A percentile compares a stretch with the other conserved stretches of the same genome.
These are phyloP conservation scores for Coptodon bakossiorum DNA, from an alignment of 2,113 vertebrate species.

Conservation along the genomic window DNA sequence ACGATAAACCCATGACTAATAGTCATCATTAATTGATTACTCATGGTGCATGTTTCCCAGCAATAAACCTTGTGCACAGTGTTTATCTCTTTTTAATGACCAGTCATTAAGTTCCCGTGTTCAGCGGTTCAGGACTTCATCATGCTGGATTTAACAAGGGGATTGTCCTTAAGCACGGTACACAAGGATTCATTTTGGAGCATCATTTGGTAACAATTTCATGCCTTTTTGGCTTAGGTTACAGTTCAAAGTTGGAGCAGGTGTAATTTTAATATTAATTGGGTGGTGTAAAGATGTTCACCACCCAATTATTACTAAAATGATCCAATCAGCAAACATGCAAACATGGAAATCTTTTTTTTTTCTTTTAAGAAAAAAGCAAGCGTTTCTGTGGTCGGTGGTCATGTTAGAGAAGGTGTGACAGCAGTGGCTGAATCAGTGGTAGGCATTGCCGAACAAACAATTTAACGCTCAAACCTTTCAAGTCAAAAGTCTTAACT, in stretches of 20 bases:
- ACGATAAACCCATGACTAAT: conserved; percentile 28
- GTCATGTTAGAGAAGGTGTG: background rate
- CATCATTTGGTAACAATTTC: background rate
- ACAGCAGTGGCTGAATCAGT: background rate
- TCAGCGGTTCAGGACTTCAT: background rate
- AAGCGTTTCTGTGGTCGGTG: background rate
- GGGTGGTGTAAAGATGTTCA: background rate
- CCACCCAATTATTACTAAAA: background rate
- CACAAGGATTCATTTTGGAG: background rate
- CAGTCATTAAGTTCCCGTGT: background rate
- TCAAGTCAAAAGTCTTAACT: background rate
- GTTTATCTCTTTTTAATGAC: conserved; percentile 33
- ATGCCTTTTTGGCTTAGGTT: background rate
- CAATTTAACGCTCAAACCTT: background rate
- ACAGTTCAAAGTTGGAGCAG: background rate
- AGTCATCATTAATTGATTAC: conserved; percentile 26
- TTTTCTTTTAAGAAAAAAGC: background rate
- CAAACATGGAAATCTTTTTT: background rate
- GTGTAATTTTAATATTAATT: background rate
- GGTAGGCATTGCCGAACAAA: background rate
- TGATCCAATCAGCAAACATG: background rate
- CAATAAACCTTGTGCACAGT: background rate
- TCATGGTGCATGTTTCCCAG: background rate
- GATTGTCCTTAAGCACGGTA: background rate
- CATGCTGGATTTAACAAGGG: background rate